Percentiles rank a stretch among this genome's conserved stretches.
Evolutionary conservation across 2,113 vertebrate species (phyloP).

Genomic region (Eleginops maclovinus): DNA sequence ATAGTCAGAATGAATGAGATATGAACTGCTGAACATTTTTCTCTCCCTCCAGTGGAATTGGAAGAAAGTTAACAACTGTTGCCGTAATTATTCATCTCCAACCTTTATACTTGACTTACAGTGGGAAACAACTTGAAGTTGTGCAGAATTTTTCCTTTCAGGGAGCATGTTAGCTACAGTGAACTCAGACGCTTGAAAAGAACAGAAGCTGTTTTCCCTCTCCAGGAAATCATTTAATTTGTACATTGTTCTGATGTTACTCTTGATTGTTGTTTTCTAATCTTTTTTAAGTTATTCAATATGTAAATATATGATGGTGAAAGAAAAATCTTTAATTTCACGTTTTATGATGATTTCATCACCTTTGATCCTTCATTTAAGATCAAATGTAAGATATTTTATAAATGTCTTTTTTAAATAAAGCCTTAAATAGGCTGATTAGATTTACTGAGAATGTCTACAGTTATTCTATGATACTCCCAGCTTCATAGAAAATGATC

Average conservation of each 20-base stretch:
- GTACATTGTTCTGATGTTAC: background rate
- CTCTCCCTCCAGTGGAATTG: background rate
- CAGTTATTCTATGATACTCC: background rate
- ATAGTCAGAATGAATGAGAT: slow-evolving; percentile 10
- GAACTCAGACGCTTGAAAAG: slow-evolving; percentile 14
- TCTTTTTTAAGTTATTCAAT: background rate
- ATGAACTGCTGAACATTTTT: slow-evolving; percentile 13
- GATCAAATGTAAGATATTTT: background rate
- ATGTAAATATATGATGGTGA: background rate
- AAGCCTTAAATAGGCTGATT: background rate
- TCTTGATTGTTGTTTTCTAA: background rate
- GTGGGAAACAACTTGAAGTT: background rate
- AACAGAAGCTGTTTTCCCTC: background rate
- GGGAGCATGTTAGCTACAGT: background rate
- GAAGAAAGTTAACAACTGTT: background rate
- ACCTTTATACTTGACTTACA: background rate
- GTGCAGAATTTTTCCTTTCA: no score
- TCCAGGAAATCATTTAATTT: background rate
- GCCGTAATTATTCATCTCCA: background rate
- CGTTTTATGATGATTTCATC: background rate
- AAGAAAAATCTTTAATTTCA: background rate
- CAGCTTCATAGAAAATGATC: background rate
- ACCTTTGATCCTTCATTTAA: background rate
- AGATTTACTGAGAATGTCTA: background rate
- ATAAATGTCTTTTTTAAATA: background rate